phyloP scores from a whole-genome alignment of 1,140 invertebrate genomes.

The Arion vulgaris region DNA sequence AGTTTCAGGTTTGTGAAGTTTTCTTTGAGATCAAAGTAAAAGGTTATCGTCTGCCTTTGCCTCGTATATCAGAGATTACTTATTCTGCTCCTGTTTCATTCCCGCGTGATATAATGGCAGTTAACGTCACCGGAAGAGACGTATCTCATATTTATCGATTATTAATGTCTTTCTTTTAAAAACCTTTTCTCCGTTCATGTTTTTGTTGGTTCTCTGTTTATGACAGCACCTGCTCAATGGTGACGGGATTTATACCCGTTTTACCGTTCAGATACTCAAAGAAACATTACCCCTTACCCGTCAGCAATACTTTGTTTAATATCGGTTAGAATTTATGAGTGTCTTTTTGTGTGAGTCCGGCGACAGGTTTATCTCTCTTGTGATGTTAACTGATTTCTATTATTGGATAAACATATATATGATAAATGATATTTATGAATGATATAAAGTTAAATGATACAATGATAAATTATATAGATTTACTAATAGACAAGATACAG shows the following conservation, averaged over 20 bases:
- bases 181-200: neutral
- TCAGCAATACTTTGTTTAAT: neutral
- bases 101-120: constrained; percentile 15
- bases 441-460: too few relatives aligned
- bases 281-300: neutral
- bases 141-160: neutral
- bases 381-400: too few relatives aligned
- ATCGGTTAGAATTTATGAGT: neutral
- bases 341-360: neutral
- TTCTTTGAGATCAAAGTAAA: neutral
- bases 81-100: neutral
- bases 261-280: neutral
- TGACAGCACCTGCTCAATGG: neutral
- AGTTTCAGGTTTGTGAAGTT: neutral
- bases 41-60: neutral
- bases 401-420: too few relatives aligned
- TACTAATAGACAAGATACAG: too few relatives aligned
- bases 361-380: neutral
- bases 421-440: too few relatives aligned
- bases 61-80: constrained; percentile 8
- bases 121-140: constrained; percentile 7
- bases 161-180: constrained; percentile 1
- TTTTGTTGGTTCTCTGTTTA: neutral
- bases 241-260: neutral
- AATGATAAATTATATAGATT: too few relatives aligned